Conservation (phyloP, 1,140 invertebrate species). For the Euglossa dilemma region DNA sequence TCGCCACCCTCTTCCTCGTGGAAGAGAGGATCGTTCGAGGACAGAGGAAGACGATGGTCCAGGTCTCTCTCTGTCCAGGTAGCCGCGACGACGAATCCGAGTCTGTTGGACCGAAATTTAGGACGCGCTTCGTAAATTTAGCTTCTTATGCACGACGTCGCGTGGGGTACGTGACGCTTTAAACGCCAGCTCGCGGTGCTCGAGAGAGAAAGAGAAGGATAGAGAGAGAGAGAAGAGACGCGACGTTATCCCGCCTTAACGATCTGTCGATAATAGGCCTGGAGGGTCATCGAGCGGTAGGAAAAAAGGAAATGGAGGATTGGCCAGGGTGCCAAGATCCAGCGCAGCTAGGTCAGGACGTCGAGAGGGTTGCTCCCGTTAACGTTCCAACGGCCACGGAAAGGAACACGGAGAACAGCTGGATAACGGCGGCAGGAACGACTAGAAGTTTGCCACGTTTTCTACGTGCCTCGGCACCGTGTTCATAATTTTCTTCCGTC, state of each 20-base stretch:
- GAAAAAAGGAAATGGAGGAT: conserved; percentile 60
- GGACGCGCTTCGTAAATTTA: conserved; percentile 33
- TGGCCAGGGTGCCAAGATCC: conserved; percentile 70
- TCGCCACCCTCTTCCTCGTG: too few relatives aligned
- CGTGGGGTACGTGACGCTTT: conserved; percentile 43
- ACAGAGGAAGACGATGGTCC: too few relatives aligned
- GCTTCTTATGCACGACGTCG: conserved; percentile 31
- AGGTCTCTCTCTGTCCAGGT: too few relatives aligned
- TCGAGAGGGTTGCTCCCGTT: conserved; percentile 68
- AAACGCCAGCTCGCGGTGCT: conserved; percentile 6
- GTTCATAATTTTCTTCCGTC: conserved; percentile 38
- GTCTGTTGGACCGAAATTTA: conserved; percentile 14
- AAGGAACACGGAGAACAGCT: conserved; percentile 34
- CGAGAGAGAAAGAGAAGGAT: not conserved
- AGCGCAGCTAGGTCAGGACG: conserved; percentile 61
- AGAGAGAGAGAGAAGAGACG: too few relatives aligned
- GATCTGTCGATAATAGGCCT: conserved; percentile 54
- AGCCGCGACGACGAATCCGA: not conserved
- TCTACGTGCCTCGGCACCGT: conserved; percentile 52
- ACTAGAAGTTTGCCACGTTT: conserved; percentile 23
- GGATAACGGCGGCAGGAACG: not conserved
- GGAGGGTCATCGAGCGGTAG: conserved; percentile 44
- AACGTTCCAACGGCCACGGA: conserved; percentile 46
- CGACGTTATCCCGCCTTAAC: conserved; percentile 44
- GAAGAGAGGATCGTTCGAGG: too few relatives aligned